A percentile compares a stretch with the other conserved stretches of the same genome.
Conservation (phyloP, 1,140 invertebrate genomes). For the Melipona quadrifasciata region DNA sequence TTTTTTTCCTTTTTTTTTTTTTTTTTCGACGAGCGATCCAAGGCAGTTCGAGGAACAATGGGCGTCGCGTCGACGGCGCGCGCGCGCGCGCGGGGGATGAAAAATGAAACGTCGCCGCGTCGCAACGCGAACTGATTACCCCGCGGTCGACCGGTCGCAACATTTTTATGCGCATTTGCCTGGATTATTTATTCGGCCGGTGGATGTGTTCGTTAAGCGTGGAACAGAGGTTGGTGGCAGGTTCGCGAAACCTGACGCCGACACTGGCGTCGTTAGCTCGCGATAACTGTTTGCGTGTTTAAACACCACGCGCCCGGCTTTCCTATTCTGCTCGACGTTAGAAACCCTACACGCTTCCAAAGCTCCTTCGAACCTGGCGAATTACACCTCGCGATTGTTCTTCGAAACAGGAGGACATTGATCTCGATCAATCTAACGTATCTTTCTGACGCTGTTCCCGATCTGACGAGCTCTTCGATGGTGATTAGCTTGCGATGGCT, state of each 20-base stretch:
- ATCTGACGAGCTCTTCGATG: background rate
- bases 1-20: background rate
- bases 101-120: conserved; percentile 46
- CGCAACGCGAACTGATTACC: conserved; percentile 58
- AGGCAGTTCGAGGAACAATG: conserved; percentile 30
- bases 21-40: conserved; percentile 25
- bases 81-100: conserved; percentile 12
- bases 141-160: conserved; percentile 31
- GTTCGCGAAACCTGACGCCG: conserved; percentile 40
- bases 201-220: conserved; percentile 46
- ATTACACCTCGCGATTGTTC: conserved; percentile 40
- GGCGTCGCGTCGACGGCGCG: background rate
- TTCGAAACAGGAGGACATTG: conserved; percentile 6
- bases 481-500: too few species aligned
- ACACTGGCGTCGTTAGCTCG: conserved; percentile 27
- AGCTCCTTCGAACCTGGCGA: conserved; percentile 55
- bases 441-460: background rate
- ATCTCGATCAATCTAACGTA: background rate
- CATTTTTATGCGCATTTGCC: conserved; percentile 52
- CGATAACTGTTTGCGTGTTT: conserved; percentile 59
- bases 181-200: conserved; percentile 52
- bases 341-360: conserved; percentile 56
- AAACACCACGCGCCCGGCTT: conserved; percentile 34
- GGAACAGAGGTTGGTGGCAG: background rate
- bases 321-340: conserved; percentile 49